Percentiles rank a stretch among this genome's conserved stretches.
Evolutionary conservation across 2,888 invertebrate genomes (phyloP).

Genomic region (Hoplodrina ambigua): DNA sequence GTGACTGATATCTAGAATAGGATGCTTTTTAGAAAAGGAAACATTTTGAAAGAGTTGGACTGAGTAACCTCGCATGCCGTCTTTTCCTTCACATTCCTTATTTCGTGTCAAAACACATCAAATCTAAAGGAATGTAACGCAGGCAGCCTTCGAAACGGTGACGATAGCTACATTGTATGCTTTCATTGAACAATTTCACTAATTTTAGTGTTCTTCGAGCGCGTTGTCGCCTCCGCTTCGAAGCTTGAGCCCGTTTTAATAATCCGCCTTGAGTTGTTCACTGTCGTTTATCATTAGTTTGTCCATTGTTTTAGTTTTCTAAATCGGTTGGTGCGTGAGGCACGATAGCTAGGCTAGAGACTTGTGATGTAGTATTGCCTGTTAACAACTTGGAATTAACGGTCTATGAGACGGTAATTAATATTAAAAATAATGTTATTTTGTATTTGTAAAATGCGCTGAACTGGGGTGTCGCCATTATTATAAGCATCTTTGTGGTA

Average conservation of each 20-base stretch:
- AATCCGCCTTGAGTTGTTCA: slow-evolving; percentile 65
- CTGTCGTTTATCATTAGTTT: slow-evolving; percentile 52
- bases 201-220: slow-evolving; percentile 30
- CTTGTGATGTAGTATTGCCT: slow-evolving; percentile 73
- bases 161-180: slow-evolving; percentile 38
- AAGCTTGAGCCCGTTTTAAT: slow-evolving; percentile 48
- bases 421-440: slow-evolving; percentile 58
- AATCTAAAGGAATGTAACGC: slow-evolving; percentile 44
- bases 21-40: slow-evolving; percentile 56
- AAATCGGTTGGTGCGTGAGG: slow-evolving; percentile 66
- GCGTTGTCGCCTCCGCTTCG: slow-evolving; percentile 51
- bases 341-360: slow-evolving; percentile 66
- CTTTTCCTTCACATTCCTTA: slow-evolving; percentile 59
- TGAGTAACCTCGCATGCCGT: slow-evolving; percentile 48
- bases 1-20: slow-evolving; percentile 60
- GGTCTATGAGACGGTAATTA: slow-evolving; percentile 79
- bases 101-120: slow-evolving; percentile 38
- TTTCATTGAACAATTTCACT: slow-evolving; percentile 17
- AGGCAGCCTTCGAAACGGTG: slow-evolving; percentile 53
- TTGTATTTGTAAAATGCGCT: slow-evolving; percentile 50
- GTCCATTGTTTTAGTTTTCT: slow-evolving; percentile 55
- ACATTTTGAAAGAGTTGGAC: slow-evolving; percentile 43
- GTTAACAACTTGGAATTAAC: slow-evolving; percentile 69
- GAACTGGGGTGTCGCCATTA: slow-evolving; percentile 35
- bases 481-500: slow-evolving; percentile 35